Conservation (phyloP, 2,888 invertebrate species). For the Drosophila fungiperda region DNA sequence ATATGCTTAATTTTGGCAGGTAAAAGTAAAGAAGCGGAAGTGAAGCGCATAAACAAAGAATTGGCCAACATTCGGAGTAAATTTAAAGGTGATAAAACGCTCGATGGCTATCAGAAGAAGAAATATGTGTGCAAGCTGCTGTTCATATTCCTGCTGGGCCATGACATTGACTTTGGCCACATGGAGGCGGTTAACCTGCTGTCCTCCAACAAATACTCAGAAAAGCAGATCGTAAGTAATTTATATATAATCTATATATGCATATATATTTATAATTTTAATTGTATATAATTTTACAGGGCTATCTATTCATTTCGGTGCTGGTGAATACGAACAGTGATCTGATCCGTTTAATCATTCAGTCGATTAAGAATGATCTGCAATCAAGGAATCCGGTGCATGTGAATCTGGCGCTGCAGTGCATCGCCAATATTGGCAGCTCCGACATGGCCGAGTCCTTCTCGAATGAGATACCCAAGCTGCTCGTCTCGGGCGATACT, state of each 20-base stretch:
- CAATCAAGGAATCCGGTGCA: slow-evolving; percentile 98
- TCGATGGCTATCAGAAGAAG: slow-evolving; percentile 99
- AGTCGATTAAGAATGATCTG: slow-evolving; percentile 99
- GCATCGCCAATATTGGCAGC: slow-evolving; percentile 99
- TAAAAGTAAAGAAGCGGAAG: slow-evolving; percentile 99
- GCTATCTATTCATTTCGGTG: slow-evolving; percentile 99
- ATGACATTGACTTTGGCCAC: slow-evolving; percentile 99
- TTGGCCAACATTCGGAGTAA: slow-evolving; percentile 99
- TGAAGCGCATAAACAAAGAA: slow-evolving; percentile 99
- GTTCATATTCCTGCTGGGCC: slow-evolving; percentile 99
- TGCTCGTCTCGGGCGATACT: slow-evolving; percentile 99
- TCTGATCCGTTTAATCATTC: slow-evolving; percentile 99
- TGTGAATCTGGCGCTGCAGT: slow-evolving; percentile 99
- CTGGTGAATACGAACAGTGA: slow-evolving; percentile 99
- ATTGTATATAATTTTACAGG: slow-evolving; percentile 87
- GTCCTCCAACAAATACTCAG: slow-evolving; percentile 99
- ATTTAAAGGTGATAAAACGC: slow-evolving; percentile 99
- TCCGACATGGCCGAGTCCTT: slow-evolving; percentile 99
- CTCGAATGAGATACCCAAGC: slow-evolving; percentile 98
- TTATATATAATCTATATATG: slow-evolving; percentile 2
- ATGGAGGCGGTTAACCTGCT: slow-evolving; percentile 99
- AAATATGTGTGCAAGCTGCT: slow-evolving; percentile 99
- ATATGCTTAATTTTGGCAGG: slow-evolving; percentile 86
- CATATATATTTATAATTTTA: not conserved
- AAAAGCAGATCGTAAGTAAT: slow-evolving; percentile 98